phyloP scores from a whole-genome alignment of 1,140 invertebrate genomes.

The Sinonovacula constricta region DNA sequence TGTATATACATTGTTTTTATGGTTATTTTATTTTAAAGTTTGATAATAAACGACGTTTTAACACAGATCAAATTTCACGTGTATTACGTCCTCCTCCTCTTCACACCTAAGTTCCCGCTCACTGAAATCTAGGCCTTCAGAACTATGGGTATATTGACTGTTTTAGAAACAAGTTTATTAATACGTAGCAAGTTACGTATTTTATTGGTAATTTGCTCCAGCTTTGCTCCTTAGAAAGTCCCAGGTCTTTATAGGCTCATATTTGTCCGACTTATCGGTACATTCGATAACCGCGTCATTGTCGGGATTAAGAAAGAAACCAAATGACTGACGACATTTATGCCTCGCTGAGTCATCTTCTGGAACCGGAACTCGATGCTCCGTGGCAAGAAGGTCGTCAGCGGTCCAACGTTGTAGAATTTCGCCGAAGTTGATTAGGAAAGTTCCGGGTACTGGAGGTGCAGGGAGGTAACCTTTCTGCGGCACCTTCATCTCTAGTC shows the following conservation, averaged over 20 bases:
- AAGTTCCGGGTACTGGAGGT: conserved; percentile 10
- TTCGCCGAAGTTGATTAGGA: conserved; percentile 46
- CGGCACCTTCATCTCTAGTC: conserved; percentile 66
- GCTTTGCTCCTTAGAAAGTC: conserved; percentile 67
- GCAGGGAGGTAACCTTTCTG: conserved; percentile 39
- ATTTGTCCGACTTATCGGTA: conserved; percentile 76
- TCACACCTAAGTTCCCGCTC: no score
- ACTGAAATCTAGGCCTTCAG: no score
- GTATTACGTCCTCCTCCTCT: no score
- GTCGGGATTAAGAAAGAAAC: conserved; percentile 88
- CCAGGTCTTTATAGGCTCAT: conserved; percentile 57
- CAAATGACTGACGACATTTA: conserved; percentile 85
- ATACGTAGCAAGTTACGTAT: no score
- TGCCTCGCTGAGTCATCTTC: conserved; percentile 82
- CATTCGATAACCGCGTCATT: conserved; percentile 81
- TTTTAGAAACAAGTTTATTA: no score
- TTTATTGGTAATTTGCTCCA: no score
- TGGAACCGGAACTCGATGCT: conserved; percentile 86
- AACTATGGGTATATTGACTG: no score
- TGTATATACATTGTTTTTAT: no score
- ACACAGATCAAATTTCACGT: no score
- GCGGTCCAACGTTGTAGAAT: conserved; percentile 53
- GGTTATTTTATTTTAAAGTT: no score
- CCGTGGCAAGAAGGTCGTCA: conserved; percentile 55
- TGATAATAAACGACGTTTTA: no score